Evolutionary conservation across 2,797 vertebrate species (phyloP), one percentile per base, ranked within the genome.

Genomic region (Aphelocoma californica): DNA sequence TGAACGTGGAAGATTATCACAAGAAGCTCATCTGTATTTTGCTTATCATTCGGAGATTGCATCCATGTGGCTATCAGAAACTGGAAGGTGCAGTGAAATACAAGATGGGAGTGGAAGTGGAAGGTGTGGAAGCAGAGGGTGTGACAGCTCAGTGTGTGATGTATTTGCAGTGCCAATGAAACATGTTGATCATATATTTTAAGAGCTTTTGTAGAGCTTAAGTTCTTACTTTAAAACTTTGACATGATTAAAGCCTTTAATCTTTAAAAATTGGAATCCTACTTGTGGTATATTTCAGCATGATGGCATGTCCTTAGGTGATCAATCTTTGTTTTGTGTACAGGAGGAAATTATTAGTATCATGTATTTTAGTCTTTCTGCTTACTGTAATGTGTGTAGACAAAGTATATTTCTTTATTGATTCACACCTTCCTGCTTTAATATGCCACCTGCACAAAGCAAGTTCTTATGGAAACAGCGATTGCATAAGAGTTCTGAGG

Each of bases 401-500:
- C 26, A 21, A 28, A 36, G 15, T 80, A 0, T 53, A 14, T 85
- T 85, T 89, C 56, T 74, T 54, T 24, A 45, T 74, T 64, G 69
- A 67, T 91, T 82, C n/a, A 7, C 0, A 3, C 18, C 2, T 70
- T 80, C 29, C 31, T 78, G 19, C 44, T 64, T 60, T 80, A 38
- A 38, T 64, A 6, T 45, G 24, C 32, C 19, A 45, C 54, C 54
- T 90, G 54, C 60, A 83, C 24, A 83, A 42, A 80, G 40, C 13
- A 42, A 64, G 15, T 64, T 88, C 10, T 15, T 25, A 31, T 1
- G 6, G 64, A 58, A 73, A 9, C 29, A 42, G 54, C 0, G 0
- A 3, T 74, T 58, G 62, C 2, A 0, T 78, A 32, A 69, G 38
- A 48, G n/a, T 54, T 88, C 21, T 42, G 42, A 75, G 57, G 18